Evolutionary conservation across 2,797 vertebrate species (phyloP).

Genomic region (Cryptoblepharus egeriae): DNA sequence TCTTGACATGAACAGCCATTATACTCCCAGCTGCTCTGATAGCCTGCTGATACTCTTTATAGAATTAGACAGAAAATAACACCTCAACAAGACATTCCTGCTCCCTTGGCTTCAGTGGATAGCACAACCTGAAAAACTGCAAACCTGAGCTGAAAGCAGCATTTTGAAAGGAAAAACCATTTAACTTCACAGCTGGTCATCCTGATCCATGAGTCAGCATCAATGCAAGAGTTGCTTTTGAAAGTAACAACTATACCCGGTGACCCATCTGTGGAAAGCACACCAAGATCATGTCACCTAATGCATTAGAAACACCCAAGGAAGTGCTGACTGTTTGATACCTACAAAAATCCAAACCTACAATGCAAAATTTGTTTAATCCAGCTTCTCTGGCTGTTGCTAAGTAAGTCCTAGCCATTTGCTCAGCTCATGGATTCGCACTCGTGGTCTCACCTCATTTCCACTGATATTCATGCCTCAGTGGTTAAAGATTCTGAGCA

Average conservation of each 20-base stretch:
- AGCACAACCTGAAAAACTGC: not conserved
- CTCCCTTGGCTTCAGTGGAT: not conserved
- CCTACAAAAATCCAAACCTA: not conserved
- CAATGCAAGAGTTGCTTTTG: not conserved
- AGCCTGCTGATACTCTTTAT: not conserved
- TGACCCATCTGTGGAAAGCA: not conserved
- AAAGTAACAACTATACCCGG: not conserved
- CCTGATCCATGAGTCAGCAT: not conserved
- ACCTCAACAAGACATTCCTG: not conserved
- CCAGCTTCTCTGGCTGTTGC: not conserved
- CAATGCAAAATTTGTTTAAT: not conserved
- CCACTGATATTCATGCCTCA: not conserved
- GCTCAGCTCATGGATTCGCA: not conserved
- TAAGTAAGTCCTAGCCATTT: not conserved
- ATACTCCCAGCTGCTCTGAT: not conserved
- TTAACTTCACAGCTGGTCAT: not conserved
- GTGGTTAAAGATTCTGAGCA: too few species aligned
- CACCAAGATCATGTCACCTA: not conserved
- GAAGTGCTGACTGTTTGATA: not conserved
- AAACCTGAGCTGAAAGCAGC: constrained; percentile 17
- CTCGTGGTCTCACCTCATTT: too few species aligned
- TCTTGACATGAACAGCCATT: not conserved
- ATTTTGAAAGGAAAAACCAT: constrained; percentile 35
- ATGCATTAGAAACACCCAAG: not conserved
- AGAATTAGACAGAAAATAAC: not conserved